Conservation (phyloP, 1,140 invertebrate genomes). For the Coenobita brevimanus region DNA sequence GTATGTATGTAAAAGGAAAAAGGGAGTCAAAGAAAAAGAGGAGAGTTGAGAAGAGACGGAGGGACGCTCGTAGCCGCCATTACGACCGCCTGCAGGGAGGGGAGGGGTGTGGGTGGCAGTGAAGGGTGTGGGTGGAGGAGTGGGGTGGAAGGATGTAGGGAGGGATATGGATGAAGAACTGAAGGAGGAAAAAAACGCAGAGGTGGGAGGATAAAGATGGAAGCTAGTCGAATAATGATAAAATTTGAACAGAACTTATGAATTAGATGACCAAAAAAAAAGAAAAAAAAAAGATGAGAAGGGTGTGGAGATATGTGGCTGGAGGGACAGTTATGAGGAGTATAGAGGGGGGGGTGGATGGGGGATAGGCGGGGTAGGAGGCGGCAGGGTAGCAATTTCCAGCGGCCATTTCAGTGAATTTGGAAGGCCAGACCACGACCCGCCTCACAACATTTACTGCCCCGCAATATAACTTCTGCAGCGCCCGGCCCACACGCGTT, state of each 20-base stretch:
- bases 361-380: neutral
- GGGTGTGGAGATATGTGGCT: constrained; percentile 14
- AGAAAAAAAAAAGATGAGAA: constrained; percentile 17
- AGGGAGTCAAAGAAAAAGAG: no score
- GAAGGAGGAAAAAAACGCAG: neutral
- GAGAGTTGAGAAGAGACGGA: no score
- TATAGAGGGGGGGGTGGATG: neutral
- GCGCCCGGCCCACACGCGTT: constrained; percentile 26
- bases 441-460: constrained; percentile 53
- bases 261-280: no score
- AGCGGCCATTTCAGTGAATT: constrained; percentile 61
- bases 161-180: no score
- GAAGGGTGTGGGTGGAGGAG: no score
- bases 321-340: neutral
- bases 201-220: neutral
- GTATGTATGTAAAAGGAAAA: no score
- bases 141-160: no score
- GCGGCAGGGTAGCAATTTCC: constrained; percentile 27
- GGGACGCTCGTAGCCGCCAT: no score
- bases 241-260: no score
- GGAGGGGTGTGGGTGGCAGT: no score
- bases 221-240: neutral
- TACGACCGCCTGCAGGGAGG: no score
- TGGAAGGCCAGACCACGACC: constrained; percentile 54
- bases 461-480: constrained; percentile 59